A percentile compares a stretch with the other conserved stretches of the same genome.
These are phyloP conservation scores for Ormyrus labotus DNA, from an alignment of 2,888 invertebrate species.

Conservation along the genomic window DNA sequence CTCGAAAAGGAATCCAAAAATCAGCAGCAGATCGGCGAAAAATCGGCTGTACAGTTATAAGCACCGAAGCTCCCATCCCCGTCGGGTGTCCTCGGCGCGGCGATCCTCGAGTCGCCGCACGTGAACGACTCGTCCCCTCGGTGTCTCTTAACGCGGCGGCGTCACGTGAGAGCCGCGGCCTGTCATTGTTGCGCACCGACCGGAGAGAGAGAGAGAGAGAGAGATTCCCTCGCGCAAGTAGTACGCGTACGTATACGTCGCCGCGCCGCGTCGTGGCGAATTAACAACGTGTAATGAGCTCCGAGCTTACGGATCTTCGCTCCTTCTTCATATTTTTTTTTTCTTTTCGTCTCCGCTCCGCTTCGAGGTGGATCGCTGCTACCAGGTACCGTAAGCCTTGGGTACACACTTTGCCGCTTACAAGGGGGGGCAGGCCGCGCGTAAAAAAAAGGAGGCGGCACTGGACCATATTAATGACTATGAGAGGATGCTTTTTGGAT, in stretches of 20 bases:
- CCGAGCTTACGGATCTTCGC: constrained; percentile 28
- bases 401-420: background rate
- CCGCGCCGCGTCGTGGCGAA: constrained; percentile 9
- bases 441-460: constrained; percentile 4
- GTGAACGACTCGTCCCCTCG: no score
- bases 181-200: constrained; percentile 35
- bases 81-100: no score
- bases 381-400: constrained; percentile 14
- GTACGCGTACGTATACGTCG: background rate
- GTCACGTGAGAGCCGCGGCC: constrained; percentile 19
- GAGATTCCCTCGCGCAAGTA: constrained; percentile 11
- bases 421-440: background rate
- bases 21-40: no score
- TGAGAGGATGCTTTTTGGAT: background rate
- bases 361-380: background rate
- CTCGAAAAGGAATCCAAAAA: no score
- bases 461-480: background rate
- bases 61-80: no score
- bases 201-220: no score
- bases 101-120: no score
- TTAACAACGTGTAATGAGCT: constrained; percentile 47
- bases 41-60: no score
- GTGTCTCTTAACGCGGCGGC: background rate
- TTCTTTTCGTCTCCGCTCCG: background rate
- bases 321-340: background rate